These are phyloP conservation scores for Liparis tanakae DNA, from an alignment of 2,797 vertebrate genomes.

Conservation along the genomic window DNA sequence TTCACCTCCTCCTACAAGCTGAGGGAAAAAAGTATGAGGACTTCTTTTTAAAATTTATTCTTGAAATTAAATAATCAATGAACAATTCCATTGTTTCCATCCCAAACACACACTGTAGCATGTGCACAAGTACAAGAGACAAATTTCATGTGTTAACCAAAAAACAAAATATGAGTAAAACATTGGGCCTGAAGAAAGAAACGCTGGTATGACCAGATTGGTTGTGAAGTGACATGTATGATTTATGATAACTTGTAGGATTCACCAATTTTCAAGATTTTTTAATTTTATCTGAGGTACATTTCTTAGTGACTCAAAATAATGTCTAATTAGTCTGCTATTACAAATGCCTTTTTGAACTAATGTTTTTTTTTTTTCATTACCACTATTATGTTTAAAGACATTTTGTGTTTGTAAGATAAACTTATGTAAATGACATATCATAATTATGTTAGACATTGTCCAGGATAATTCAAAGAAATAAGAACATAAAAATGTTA, in stretches of 20 bases:
- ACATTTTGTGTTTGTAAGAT: not conserved
- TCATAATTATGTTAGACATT: not conserved
- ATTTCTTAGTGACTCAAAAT: not conserved
- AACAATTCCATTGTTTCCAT: not conserved
- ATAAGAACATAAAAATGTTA: not conserved
- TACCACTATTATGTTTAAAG: not conserved
- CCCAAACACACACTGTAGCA: not conserved
- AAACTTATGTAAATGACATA: not conserved
- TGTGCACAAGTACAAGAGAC: not conserved
- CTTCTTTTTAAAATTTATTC: not conserved
- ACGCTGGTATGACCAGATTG: not conserved
- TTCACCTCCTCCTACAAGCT: constrained; percentile 30
- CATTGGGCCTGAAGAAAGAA: not conserved
- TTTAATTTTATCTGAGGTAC: not conserved
- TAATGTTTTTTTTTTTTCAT: not conserved
- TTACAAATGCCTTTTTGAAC: not conserved
- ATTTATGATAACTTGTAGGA: not conserved
- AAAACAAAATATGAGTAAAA: not conserved
- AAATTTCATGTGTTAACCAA: not conserved
- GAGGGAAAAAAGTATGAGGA: constrained; percentile 20
- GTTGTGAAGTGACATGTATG: not conserved
- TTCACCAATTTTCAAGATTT: not conserved
- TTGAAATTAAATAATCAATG: not conserved
- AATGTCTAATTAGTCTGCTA: not conserved
- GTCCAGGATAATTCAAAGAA: no score